These are phyloP conservation scores for Fragum sueziense DNA, from an alignment of 2,888 invertebrate genomes.

Conservation along the genomic window DNA sequence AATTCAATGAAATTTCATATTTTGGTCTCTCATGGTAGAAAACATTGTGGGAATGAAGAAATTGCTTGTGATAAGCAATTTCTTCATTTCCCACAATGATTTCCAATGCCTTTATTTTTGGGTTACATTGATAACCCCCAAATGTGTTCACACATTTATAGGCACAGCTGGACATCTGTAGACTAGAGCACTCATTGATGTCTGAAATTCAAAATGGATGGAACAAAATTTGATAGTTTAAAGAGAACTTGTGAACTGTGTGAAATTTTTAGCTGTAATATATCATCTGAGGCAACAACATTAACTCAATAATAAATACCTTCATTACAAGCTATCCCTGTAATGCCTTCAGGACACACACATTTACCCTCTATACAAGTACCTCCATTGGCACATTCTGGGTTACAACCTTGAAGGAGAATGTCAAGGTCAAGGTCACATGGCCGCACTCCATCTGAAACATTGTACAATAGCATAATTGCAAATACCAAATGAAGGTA, in stretches of 20 bases:
- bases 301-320: constrained; percentile 62
- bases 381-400: constrained; percentile 72
- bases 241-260: too few relatives aligned
- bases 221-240: too few relatives aligned
- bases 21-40: too few relatives aligned
- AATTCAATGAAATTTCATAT: too few relatives aligned
- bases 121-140: constrained; percentile 66
- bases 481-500: too few relatives aligned
- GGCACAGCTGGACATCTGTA: constrained; percentile 51
- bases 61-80: background rate
- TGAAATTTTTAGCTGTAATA: too few relatives aligned
- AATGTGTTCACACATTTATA: constrained; percentile 65
- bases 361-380: constrained; percentile 64
- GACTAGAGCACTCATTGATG: constrained; percentile 61
- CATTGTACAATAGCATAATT: too few relatives aligned
- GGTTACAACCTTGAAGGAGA: constrained; percentile 62
- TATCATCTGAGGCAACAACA: too few relatives aligned
- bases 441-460: constrained; percentile 22
- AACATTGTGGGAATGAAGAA: too few relatives aligned
- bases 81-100: background rate
- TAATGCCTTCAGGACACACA: constrained; percentile 66
- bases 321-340: constrained; percentile 64
- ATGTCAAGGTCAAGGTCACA: constrained; percentile 54
- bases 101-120: too few relatives aligned
- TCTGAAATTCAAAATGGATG: too few relatives aligned